Base-by-base conservation (phyloP, 2,113 vertebrate genomes). In the Crypturellus undulatus region DNA sequence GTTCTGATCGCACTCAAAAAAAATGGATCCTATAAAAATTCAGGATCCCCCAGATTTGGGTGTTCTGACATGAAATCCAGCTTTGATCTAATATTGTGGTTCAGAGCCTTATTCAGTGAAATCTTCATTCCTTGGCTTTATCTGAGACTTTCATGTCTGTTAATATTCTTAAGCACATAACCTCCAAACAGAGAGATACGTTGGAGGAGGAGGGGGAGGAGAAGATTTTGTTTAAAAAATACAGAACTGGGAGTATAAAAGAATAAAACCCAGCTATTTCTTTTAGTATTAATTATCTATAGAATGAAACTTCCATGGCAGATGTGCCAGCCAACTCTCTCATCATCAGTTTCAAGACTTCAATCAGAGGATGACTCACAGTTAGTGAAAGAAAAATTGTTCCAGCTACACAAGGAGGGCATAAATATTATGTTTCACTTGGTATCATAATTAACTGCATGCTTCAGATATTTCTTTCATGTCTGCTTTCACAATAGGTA, bases 371-470 rank as follows among this genome's bases (percentile, higher is more conserved):
- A 96, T 96, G 97, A 97, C 97, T 97, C 96, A 94, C 79, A 93
- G 92, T 95, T 87, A 96, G 81, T 90, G 97, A 97, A 93, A 96
- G 96, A 95, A 94, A 97, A 95, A 96, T 94, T 87, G 86, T 92
- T 95, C 94, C 45, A 94, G 95, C 94, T 94, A 87, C 79, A 90
- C 79, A 83, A 94, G 91, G 87, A 94, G 93, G 95, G 94, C 94
- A 92, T 95, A 97, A 97, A 97, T 97, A 97, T 96, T 95, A 92
- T 89, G 96, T 98, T 98, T 97, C 97, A 96, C 97, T 97, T 91
- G 95, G 96, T 95, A 96, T 97, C 96, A 92, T 97, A 98, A 98
- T 98, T 98, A 98, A 97, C 96, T 96, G 96, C 97, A 92, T 94
- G 96, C 97, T 97, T 98, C 97, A 96, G 95, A 97, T 98, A 96